Base-by-base conservation (phyloP, 2,113 vertebrate species). In the Bambusicola thoracicus region DNA sequence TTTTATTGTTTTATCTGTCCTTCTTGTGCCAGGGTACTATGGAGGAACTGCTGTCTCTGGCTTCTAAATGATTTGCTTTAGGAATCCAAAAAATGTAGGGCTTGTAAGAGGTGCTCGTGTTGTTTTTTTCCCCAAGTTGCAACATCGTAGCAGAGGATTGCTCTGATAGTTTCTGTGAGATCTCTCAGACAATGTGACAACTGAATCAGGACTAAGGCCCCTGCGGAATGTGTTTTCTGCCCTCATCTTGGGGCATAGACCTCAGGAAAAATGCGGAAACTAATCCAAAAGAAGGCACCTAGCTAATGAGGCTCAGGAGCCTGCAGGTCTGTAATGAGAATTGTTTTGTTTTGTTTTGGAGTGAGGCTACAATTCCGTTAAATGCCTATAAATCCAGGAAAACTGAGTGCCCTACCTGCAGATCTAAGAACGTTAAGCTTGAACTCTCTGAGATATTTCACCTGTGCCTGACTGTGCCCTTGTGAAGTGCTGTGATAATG, bases 391-490 rank as follows among this genome's bases (percentile, higher is more conserved):
- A 92, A 85, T 76, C n/a, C 79, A 82, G 34, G 67, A 77, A 53
- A 66, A 69, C 53, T 55, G 46, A 30, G 46, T n/a, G 22, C 34
- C 0, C 0, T 80, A 91, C 70, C 75, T 74, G 34, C 61, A 65
- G 38, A 68, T 44, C 30, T 59, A 11, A 32, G 43, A 61, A 16
- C 88, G 22, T 53, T 46, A 17, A 81, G 24, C 66, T 40, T 68
- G 43, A 48, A 22, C 41, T 78, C 38, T 67, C 43, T 0, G 0
- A 82, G 67, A 29, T 0, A 0, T 67, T 86, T 81, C 77, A 59
- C 66, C 63, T 36, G 13, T 46, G 25, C 36, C 66, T 83, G 29
- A 65, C 58, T 89, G 36, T 61, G 67, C 29, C 75, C 75, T 62
- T 92, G 49, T 22, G 29, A 68, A 72, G 43, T 40, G 46, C 44